Evolutionary conservation across 2,797 vertebrate genomes (phyloP), one percentile per base, ranked within the genome.

Genomic region (Gymnothorax javanicus): DNA sequence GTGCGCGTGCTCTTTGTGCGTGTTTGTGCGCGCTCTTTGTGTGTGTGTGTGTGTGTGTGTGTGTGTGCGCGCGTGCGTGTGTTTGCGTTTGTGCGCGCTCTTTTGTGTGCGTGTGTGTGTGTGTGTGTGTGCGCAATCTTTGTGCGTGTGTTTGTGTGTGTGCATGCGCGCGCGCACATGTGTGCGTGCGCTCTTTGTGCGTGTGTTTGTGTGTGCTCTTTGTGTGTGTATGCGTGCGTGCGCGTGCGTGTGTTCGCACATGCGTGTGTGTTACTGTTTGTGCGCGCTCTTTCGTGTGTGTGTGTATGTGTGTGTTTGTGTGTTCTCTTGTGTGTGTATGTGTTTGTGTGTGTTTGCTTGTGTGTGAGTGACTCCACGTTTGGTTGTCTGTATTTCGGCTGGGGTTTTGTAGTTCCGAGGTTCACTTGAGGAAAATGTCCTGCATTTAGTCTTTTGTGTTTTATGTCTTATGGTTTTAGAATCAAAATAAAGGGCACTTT

Each of bases 91-190:
- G n/a, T n/a, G n/a, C n/a, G n/a, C n/a, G n/a, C n/a, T n/a, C n/a
- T n/a, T 91, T 91, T 91, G 93, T 92, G 92, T 90, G 94, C 92
- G 94, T 69, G 77, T 33, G n/a, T n/a, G n/a, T 96, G 93, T 93
- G 93, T 94, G 93, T 89, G 89, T 88, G 88, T 90, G 93, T 93
- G 91, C 92, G 91, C n/a, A n/a, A n/a, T n/a, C n/a, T n/a, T n/a
- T n/a, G n/a, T n/a, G n/a, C n/a, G n/a, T n/a, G n/a, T n/a, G n/a
- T n/a, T n/a, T n/a, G 15, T 84, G 83, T 52, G 60, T 56, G 7
- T 77, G 58, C 85, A n/a, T 33, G 86, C 71, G n/a, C n/a, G n/a
- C n/a, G n/a, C n/a, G n/a, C n/a, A n/a, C n/a, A n/a, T 91, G 93
- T 92, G 92, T 90, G 94, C 92, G 94, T 69, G 77, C n/a, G n/a